Base-by-base conservation (phyloP, 2,113 vertebrate genomes). In the Pimephales promelas region DNA sequence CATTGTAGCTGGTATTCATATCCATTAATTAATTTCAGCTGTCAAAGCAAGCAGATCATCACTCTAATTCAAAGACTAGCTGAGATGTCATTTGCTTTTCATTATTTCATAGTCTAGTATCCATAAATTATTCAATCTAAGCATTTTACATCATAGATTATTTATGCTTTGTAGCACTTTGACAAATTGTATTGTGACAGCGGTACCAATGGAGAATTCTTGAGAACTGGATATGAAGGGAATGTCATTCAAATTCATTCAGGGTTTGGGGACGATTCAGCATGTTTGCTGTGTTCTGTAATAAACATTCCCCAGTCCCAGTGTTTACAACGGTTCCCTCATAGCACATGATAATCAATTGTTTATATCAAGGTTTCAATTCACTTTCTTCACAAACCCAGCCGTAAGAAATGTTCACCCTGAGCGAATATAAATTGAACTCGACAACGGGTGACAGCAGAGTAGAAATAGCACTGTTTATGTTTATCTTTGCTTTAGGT, bases 371-470 rank as follows among this genome's bases (percentile, higher is more conserved):
- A 77, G 47, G 49, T 78, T 78, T 72, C 10, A 61, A n/a, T 45
- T 81, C 22, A 14, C 26, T 40, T 14, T 56, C 31, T 43, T 13
- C 34, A 16, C 28, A 54, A 62, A 81, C 62, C 10, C 59, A 59
- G 45, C 34, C 57, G 87, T 90, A 66, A 86, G 82, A 57, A 86
- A 74, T 57, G 78, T 76, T 87, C 68, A 85, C 87, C 86, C 73
- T 3, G 40, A 88, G 87, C 86, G 89, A 90, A 93, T 86, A 56
- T 87, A 90, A 91, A 93, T 92, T 91, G 86, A 91, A 91, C 78
- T 89, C 81, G 89, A 92, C 87, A 89, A 90, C 89, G 90, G 88
- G 92, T 89, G 91, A 93, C 85, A 87, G 87, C 89, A 83, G 85
- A 86, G 85, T 85, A 76, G 81, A 90, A 89, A 85, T 82, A 88